Evolutionary conservation across 2,888 invertebrate species (phyloP), one percentile per base, ranked within the genome.

Genomic region (Opisthograptis luteolata): DNA sequence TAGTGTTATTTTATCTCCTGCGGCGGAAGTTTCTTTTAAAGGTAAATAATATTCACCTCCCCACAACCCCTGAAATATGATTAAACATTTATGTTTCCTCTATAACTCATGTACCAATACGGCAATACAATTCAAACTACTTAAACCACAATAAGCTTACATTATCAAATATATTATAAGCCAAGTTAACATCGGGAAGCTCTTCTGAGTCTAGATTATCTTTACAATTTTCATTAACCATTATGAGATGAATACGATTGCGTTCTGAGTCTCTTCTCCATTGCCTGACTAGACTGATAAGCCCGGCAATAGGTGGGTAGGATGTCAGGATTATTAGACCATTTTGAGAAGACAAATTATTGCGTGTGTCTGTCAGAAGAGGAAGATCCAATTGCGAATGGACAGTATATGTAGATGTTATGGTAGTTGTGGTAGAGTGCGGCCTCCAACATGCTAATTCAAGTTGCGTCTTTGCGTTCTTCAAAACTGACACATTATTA

Each of bases 31-130:
- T 9, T 65, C 46, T 31, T 55, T 34, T 3, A 64, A 10, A 3
- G 70, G 54, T 24, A 73, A 20, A 28, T 59, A 70, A 37, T 62
- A 68, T 31, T 75, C 67, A 5, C 70, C 73, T 24, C 72, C 74
- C 66, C 60, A 68, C 1, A 44, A 37, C 20, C 64, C 66, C 73
- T 74, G 31, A 17, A 27, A 7, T 47, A 48, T 9, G 5, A 2
- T 3, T 17, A 17, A 17, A 2, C 17, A 17, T 17, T n/a, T n/a
- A n/a, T n/a, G n/a, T n/a, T n/a, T n/a, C n/a, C n/a, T n/a, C n/a
- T n/a, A n/a, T n/a, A n/a, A n/a, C n/a, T n/a, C n/a, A n/a, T n/a
- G n/a, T n/a, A n/a, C n/a, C n/a, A n/a, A n/a, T n/a, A n/a, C n/a
- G n/a, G n/a, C n/a, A n/a, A n/a, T n/a, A n/a, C n/a, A n/a, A n/a